Evolutionary conservation across 2,113 vertebrate species (phyloP), one percentile per base, ranked within the genome.

Genomic region (Chaetorhynchus papuensis): DNA sequence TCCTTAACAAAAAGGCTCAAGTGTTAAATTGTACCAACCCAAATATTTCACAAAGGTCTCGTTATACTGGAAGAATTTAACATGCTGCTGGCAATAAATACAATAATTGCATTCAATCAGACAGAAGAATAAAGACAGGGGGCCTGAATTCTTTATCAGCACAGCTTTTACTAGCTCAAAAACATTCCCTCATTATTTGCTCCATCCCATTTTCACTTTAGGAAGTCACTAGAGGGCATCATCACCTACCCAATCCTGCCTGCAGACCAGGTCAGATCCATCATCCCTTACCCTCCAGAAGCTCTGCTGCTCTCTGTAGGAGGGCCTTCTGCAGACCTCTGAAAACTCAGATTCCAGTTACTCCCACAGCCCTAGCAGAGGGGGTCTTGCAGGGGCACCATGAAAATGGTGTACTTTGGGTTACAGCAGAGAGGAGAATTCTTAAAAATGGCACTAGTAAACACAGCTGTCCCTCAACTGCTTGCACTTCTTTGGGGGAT

Each of bases 201-300:
- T 56, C 49, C 44, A 28, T 30, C 18, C 44, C 74, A 23, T 88
- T 41, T 65, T 27, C 66, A 23, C 42, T 74, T 31, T 6, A 9
- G 35, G 35, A 28, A 52, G 59, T 80, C 95, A 90, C 87, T 96
- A 97, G 95, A 94, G 92, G 96, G 93, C 96, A 94, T 94, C 60
- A 69, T 83, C 90, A 83, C 59, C 91, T 93, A 64, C 59, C 54
- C 82, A 66, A 77, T 95, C 30, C 13, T 61, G 53, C 27, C 65
- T 45, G 53, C 53, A 90, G 74, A 79, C 23, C 41, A 23, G 45
- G 41, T 60, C 69, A 49, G 44, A 5, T 11, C 4, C 3, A 28
- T 26, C 15, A 2, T 9, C 18, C 14, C 44, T 37, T 9, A 3
- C 9, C 10, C 23, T 60, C 22, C 27, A 60, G 42, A 28, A 57